Conservation (phyloP, 2,113 vertebrate species). For the Thalassoma bifasciatum region DNA sequence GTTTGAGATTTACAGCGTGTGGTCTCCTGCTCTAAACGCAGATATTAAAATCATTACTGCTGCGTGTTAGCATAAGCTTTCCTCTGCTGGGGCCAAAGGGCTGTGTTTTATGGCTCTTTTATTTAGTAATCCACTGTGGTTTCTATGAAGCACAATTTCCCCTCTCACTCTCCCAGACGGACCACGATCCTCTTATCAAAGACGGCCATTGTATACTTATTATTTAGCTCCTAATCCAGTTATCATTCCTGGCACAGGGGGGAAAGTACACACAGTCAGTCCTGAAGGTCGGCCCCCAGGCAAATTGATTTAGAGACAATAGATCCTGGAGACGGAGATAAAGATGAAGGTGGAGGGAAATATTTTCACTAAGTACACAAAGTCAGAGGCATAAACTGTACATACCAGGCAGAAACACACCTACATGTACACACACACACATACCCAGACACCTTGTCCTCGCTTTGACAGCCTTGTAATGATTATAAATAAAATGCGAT, state of each 20-base stretch:
- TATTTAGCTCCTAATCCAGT: constrained; percentile 65
- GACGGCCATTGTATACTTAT: constrained; percentile 60
- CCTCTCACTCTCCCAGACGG: constrained; percentile 28
- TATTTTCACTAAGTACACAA: constrained; percentile 18
- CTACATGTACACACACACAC: constrained; percentile 13
- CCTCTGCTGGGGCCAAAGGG: constrained; percentile 48
- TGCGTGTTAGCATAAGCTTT: constrained; percentile 65
- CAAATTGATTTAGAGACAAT: constrained; percentile 55
- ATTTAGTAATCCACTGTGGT: constrained; percentile 68
- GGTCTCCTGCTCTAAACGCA: constrained; percentile 59
- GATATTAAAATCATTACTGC: constrained; percentile 72
- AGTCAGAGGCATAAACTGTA: not conserved
- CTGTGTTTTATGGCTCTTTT: constrained; percentile 70
- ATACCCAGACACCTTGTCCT: constrained; percentile 48
- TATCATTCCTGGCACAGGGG: constrained; percentile 55
- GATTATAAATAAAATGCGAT: constrained; percentile 50
- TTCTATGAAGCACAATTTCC: constrained; percentile 47
- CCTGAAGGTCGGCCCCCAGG: constrained; percentile 43
- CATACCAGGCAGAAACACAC: not conserved
- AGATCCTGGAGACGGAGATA: constrained; percentile 10
- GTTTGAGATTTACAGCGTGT: constrained; percentile 60
- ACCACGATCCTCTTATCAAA: constrained; percentile 66
- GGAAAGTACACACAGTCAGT: constrained; percentile 33
- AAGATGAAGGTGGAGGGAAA: constrained; percentile 22
- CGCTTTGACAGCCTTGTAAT: constrained; percentile 61